Evolutionary conservation across 2,888 invertebrate species (phyloP).

Genomic region (Polydrusus cervinus): DNA sequence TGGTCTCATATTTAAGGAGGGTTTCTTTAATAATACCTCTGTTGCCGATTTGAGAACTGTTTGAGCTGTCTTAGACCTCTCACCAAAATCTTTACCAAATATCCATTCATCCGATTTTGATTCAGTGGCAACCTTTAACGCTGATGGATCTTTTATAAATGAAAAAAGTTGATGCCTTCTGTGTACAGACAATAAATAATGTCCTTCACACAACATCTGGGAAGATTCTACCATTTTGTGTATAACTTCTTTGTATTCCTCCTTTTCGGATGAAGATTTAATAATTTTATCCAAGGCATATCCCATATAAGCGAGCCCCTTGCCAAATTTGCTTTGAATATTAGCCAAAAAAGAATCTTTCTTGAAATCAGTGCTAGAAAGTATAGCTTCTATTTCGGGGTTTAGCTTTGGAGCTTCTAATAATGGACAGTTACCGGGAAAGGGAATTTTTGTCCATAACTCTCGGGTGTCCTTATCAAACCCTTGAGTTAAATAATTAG

Average conservation of each 20-base stretch:
- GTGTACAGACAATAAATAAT: constrained; percentile 16
- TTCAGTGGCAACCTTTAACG: constrained; percentile 10
- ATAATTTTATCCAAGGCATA: constrained; percentile 5
- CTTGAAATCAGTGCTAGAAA: constrained; percentile 10
- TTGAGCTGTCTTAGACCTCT: constrained; percentile 14
- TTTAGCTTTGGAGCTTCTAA: constrained; percentile 27
- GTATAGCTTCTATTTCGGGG: constrained; percentile 26
- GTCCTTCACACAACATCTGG: constrained; percentile 14
- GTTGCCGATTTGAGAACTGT: constrained; percentile 15
- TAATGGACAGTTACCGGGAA: constrained; percentile 25
- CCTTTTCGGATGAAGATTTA: constrained; percentile 13
- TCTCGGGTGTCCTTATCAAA: constrained; percentile 24
- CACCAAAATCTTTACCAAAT: constrained; percentile 13
- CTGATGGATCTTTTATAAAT: constrained; percentile 13
- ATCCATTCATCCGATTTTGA: constrained; percentile 14
- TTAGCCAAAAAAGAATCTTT: constrained; percentile 14
- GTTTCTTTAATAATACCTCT: constrained; percentile 14
- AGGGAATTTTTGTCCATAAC: constrained; percentile 2
- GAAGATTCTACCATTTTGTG: constrained; percentile 13
- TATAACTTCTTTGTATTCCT: constrained; percentile 15
- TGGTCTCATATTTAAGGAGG: constrained; percentile 12
- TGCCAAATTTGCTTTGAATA: constrained; percentile 24
- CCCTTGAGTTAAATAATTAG: constrained; percentile 25
- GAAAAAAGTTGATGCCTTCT: constrained; percentile 13
- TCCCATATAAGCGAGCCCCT: constrained; percentile 15